Conservation (phyloP, 2,113 vertebrate genomes). For the Sylvia atricapilla region DNA sequence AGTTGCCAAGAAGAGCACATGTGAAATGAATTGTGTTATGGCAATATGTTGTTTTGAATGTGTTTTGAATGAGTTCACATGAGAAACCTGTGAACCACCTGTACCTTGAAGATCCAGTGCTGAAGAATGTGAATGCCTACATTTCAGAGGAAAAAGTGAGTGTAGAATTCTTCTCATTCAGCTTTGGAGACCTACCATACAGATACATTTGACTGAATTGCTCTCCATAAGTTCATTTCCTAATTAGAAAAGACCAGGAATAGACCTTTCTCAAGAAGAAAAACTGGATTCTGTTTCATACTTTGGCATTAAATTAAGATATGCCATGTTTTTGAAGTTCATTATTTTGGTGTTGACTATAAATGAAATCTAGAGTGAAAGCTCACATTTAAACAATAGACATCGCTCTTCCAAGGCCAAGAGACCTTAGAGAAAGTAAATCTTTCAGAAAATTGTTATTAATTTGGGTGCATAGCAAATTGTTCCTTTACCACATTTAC, state of each 20-base stretch:
- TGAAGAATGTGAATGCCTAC: not conserved
- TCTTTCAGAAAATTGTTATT: not conserved
- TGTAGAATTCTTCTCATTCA: not conserved
- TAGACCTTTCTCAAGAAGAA: not conserved
- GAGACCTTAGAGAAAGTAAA: not conserved
- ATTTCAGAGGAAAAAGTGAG: not conserved
- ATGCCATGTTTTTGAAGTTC: not conserved
- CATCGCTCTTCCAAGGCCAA: not conserved
- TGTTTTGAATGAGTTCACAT: not conserved
- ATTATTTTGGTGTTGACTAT: not conserved
- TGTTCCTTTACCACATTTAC: not conserved
- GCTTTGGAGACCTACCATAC: not conserved
- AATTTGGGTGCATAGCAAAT: not conserved
- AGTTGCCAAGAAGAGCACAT: not conserved
- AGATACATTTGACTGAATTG: not conserved
- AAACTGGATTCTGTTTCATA: not conserved
- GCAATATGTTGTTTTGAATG: not conserved
- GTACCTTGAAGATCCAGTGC: not conserved
- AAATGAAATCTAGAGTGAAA: not conserved
- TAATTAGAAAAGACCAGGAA: not conserved
- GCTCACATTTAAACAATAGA: not conserved
- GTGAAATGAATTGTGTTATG: not conserved
- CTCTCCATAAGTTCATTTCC: not conserved
- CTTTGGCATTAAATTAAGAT: not conserved
- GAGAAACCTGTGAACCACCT: accelerated